phyloP scores from a whole-genome alignment of 1,140 invertebrate species.

The Megathymus violae region DNA sequence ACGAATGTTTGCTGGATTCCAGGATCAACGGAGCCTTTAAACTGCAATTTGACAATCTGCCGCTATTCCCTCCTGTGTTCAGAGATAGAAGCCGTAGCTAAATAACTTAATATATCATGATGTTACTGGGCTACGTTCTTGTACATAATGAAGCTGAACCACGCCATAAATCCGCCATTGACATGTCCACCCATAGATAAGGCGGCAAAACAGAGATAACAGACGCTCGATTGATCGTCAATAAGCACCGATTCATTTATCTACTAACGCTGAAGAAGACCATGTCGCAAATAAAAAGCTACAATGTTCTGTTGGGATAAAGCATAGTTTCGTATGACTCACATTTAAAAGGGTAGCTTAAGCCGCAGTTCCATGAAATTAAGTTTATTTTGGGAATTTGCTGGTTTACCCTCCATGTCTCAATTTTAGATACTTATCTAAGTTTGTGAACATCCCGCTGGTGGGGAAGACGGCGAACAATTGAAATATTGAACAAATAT shows the following conservation, averaged over 20 bases:
- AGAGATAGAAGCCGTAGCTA: constrained; percentile 20
- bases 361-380: constrained; percentile 44
- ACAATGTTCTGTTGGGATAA: constrained; percentile 24
- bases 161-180: constrained; percentile 51
- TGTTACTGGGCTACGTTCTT: constrained; percentile 27
- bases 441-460: constrained; percentile 36
- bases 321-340: constrained; percentile 2
- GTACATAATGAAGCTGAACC: constrained; percentile 27
- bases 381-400: constrained; percentile 44
- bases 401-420: constrained; percentile 40
- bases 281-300: background rate
- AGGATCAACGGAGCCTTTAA: background rate
- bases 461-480: constrained; percentile 16
- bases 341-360: constrained; percentile 39
- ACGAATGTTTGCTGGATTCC: background rate
- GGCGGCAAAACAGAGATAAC: constrained; percentile 58
- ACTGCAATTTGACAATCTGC: background rate
- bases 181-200: constrained; percentile 53
- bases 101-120: constrained; percentile 33
- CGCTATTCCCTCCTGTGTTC: background rate
- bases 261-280: constrained; percentile 34
- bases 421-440: constrained; percentile 45
- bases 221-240: constrained; percentile 53
- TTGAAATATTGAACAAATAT: constrained; percentile 37
- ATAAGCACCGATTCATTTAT: constrained; percentile 59